A percentile compares a stretch with the other conserved stretches of the same genome.
These are phyloP conservation scores for Pocillopora damicornis DNA, from an alignment of 64 coral and sea anemone species.

Conservation along the genomic window DNA sequence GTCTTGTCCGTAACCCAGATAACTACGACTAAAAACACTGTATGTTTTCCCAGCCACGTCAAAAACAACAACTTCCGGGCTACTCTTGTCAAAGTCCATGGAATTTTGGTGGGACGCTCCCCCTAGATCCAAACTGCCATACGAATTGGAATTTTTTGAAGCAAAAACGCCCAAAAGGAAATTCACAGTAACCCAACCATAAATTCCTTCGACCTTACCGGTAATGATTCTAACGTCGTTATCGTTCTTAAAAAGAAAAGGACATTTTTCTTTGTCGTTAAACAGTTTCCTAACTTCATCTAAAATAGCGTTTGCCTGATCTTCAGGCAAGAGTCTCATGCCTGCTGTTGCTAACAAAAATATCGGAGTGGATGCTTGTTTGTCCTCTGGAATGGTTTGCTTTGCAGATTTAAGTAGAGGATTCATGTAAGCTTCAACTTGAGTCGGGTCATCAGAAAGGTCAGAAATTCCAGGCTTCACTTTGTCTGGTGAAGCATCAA, in stretches of 20 bases:
- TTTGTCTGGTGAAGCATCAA: neutral
- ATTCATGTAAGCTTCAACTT: conserved; percentile 10
- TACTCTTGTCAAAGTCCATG: neutral
- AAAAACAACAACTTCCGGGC: neutral
- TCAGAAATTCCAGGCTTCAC: neutral
- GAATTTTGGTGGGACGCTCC: conserved; percentile 40
- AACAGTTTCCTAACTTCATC: conserved; percentile 25
- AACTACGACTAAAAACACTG: conserved; percentile 26
- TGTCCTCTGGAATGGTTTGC: neutral
- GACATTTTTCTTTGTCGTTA: neutral
- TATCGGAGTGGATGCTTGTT: neutral
- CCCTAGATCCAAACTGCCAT: conserved; percentile 35
- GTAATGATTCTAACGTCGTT: neutral
- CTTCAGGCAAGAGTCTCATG: conserved; percentile 13
- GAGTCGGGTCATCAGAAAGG: neutral
- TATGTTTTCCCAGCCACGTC: neutral
- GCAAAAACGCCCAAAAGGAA: conserved; percentile 28
- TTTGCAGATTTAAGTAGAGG: neutral
- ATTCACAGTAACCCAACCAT: conserved; percentile 45
- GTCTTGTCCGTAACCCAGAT: conserved; percentile 34
- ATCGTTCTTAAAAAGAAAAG: conserved; percentile 20
- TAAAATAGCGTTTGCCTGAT: conserved; percentile 4
- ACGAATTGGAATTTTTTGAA: neutral
- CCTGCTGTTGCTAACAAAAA: conserved; percentile 8
- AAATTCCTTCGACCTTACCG: conserved; percentile 30